Base-by-base conservation (phyloP, 2,797 vertebrate species). In the Acanthurus leucopareius region DNA sequence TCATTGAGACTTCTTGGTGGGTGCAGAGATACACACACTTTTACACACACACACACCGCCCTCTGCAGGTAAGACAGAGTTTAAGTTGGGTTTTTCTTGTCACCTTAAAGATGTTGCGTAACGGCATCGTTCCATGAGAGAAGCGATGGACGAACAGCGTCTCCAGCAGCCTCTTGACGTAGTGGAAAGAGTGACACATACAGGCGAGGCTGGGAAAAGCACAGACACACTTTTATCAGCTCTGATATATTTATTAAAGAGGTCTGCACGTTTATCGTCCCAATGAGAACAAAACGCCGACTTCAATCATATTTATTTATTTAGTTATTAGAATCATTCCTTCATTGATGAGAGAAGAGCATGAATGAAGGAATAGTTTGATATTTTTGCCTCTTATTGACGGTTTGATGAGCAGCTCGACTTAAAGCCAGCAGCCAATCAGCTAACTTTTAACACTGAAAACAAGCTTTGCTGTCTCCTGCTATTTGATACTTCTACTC, bases 91-190 rank as follows among this genome's bases (percentile, higher is more conserved):
- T 25, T 32, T 32, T 32, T 32, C 4, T 32, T 32, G 28, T 91
- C 82, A 99, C 97, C 96, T 98, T 98, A 87, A 98, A 99, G 88
- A 99, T 99, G 92, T 98, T 98, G 60, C 97, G 95, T 66, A 98
- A 68, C 0, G 97, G 97, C 97, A 98, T 98, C 47, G 97, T 99
- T 52, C 97, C 97, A 1, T 98, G 97, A 13, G 97, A 98, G 93
- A 99, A 98, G 70, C 97, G 97, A 64, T 98, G 97, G 79, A 98
- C 97, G 6, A 98, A 99, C 58, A 98, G 93, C 0, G 97, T 99
- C 94, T 99, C 97, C 93, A 99, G 90, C 35, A 98, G 95, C 60
- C 97, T 96, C 94, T 99, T 99, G 15, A 97, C n/a, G 20, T 97
- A 99, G 91, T 99, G 97, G 94, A 98, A 97, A 0, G 97, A 98